Evolutionary conservation across 2,113 vertebrate species (phyloP).

Genomic region (Ahaetulla prasina): DNA sequence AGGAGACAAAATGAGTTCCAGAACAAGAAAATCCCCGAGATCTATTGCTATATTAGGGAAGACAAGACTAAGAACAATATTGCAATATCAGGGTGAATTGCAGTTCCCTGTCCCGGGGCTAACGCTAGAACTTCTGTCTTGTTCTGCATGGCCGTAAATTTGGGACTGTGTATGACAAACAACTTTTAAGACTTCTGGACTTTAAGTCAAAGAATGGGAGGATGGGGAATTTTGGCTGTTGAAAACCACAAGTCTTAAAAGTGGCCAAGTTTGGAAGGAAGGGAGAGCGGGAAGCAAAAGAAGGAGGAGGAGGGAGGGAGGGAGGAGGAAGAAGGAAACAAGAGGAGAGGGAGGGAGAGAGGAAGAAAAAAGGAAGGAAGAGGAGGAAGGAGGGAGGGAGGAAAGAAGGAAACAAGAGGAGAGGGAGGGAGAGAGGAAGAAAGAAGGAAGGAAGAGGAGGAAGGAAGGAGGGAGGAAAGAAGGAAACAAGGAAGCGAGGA

Average conservation of each 20-base stretch:
- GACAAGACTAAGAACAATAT: background rate
- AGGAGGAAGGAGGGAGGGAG: no score
- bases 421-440: no score
- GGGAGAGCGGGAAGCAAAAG: no score
- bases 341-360: no score
- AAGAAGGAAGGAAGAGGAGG: no score
- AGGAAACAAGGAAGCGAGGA: no score
- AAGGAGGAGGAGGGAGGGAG: no score
- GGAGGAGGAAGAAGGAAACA: no score
- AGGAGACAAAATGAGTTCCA: background rate
- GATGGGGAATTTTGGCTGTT: background rate
- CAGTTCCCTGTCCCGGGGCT: background rate
- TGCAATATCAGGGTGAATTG: background rate
- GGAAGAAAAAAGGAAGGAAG: no score
- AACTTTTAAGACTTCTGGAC: background rate
- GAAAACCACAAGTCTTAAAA: background rate
- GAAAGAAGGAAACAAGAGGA: accelerated
- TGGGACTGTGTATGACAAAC: background rate
- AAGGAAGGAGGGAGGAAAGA: no score
- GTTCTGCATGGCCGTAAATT: background rate
- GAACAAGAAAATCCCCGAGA: background rate
- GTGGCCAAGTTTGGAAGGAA: background rate
- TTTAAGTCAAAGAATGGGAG: background rate
- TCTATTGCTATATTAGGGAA: background rate
- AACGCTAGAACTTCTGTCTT: background rate